Evolutionary conservation across 2,888 invertebrate species (phyloP).

Genomic region (Idaea dimidiata): DNA sequence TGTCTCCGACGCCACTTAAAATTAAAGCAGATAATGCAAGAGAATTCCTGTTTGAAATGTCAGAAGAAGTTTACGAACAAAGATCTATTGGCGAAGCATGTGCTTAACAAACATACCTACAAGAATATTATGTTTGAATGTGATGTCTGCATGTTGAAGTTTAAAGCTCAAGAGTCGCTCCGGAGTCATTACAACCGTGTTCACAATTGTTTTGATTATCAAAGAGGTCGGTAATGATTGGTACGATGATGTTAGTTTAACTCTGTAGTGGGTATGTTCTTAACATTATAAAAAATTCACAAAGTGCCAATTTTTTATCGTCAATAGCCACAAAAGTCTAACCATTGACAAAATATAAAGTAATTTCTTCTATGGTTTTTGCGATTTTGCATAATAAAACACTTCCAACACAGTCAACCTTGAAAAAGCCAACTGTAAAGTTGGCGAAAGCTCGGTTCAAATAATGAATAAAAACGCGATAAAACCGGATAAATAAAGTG

Average conservation of each 20-base stretch:
- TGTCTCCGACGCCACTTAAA: slow-evolving; percentile 68
- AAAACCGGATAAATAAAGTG: too few species aligned
- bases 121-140: slow-evolving; percentile 66
- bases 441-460: too few species aligned
- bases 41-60: slow-evolving; percentile 67
- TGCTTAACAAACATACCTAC: slow-evolving; percentile 62
- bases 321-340: too few species aligned
- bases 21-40: slow-evolving; percentile 60
- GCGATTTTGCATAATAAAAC: too few species aligned
- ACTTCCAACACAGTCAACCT: too few species aligned
- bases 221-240: background rate
- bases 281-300: too few species aligned
- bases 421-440: too few species aligned
- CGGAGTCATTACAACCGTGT: slow-evolving; percentile 60
- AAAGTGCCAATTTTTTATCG: too few species aligned
- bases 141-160: slow-evolving; percentile 62
- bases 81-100: slow-evolving; percentile 59
- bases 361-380: too few species aligned
- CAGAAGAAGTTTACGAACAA: slow-evolving; percentile 66
- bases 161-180: slow-evolving; percentile 63
- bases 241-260: background rate
- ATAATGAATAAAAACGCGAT: too few species aligned
- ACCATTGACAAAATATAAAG: too few species aligned
- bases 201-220: slow-evolving; percentile 63
- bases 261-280: too few species aligned